A percentile compares a stretch with the other conserved stretches of the same genome.
Evolutionary conservation across 1,140 invertebrate species (phyloP).

Genomic region (Drosophila grimshawi): DNA sequence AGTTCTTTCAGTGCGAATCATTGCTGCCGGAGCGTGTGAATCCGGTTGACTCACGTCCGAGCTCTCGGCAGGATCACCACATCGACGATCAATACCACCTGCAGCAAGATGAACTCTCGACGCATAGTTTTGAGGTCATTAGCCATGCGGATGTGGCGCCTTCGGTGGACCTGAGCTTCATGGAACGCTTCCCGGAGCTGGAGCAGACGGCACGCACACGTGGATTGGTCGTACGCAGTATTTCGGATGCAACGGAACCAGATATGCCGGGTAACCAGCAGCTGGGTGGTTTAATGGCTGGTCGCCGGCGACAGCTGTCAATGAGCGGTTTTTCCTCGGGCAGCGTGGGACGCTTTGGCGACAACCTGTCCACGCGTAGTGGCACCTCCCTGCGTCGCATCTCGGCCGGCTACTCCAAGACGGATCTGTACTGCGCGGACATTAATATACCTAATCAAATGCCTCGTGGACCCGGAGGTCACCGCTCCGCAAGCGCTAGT

Average conservation of each 20-base stretch:
- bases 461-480: conserved; percentile 37
- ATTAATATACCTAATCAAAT: conserved; percentile 71
- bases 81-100: conserved; percentile 60
- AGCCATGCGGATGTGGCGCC: conserved; percentile 72
- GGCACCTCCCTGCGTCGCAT: conserved; percentile 75
- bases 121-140: conserved; percentile 67
- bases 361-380: conserved; percentile 74
- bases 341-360: conserved; percentile 62
- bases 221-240: conserved; percentile 76
- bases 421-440: conserved; percentile 76
- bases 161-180: conserved; percentile 72
- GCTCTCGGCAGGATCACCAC: conserved; percentile 85
- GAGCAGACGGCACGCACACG: conserved; percentile 72
- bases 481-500: conserved; percentile 72
- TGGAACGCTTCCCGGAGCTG: conserved; percentile 78
- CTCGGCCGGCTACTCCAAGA: conserved; percentile 71
- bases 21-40: conserved; percentile 90
- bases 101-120: conserved; percentile 62
- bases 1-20: conserved; percentile 92
- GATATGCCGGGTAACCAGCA: conserved; percentile 42
- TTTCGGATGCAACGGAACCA: conserved; percentile 74
- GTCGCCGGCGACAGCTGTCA: conserved; percentile 63
- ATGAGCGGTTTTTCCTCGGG: conserved; percentile 73
- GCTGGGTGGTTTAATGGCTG: conserved; percentile 45
- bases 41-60: conserved; percentile 86